These are phyloP conservation scores for Acronicta alni DNA, from an alignment of 2,888 invertebrate genomes.

Conservation along the genomic window DNA sequence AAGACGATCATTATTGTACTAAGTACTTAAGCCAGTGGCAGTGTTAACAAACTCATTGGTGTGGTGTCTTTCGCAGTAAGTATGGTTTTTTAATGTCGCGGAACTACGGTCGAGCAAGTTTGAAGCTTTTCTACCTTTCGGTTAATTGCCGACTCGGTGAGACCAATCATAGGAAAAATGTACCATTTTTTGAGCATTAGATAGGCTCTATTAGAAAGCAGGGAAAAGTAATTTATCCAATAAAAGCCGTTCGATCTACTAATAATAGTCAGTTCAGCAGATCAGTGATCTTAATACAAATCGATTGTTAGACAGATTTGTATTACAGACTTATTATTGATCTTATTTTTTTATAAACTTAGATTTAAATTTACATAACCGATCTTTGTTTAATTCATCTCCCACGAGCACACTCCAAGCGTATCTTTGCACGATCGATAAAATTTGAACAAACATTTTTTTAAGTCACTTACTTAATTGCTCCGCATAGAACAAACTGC, in stretches of 20 bases:
- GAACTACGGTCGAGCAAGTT: conserved; percentile 55
- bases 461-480: too few species aligned
- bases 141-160: conserved; percentile 44
- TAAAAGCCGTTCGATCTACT: conserved; percentile 16
- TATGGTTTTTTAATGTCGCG: conserved; percentile 25
- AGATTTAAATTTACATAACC: too few species aligned
- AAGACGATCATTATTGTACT: conserved; percentile 7
- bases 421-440: too few species aligned
- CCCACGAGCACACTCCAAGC: too few species aligned
- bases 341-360: too few species aligned
- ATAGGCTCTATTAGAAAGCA: conserved; percentile 58
- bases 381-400: too few species aligned
- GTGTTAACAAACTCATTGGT: conserved; percentile 15
- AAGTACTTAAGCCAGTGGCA: conserved; percentile 13
- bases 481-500: too few species aligned
- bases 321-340: too few species aligned
- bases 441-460: too few species aligned
- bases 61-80: conserved; percentile 12
- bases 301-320: not conserved
- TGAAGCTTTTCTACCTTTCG: conserved; percentile 56
- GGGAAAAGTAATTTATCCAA: conserved; percentile 25
- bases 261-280: not conserved
- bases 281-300: conserved; percentile 16
- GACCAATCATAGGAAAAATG: conserved; percentile 58
- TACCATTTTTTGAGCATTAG: conserved; percentile 26